Evolutionary conservation across 2,888 invertebrate genomes (phyloP), one percentile per base, ranked within the genome.

Genomic region (Brenthis daphne): DNA sequence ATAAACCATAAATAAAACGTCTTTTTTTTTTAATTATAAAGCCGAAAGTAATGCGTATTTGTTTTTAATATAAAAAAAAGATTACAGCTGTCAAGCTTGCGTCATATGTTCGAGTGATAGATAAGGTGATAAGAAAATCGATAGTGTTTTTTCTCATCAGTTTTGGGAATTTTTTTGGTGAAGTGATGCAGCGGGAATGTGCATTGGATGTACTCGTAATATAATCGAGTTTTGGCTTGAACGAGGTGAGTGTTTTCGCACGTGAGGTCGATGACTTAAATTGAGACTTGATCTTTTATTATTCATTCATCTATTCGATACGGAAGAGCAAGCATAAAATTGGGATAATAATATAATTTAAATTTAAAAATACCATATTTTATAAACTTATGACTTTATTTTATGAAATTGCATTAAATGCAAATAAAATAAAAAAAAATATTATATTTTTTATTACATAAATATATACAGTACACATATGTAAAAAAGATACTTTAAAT

Each of bases 151-250:
- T 83, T 77, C 81, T 72, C 70, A 77, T 73, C 60, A 73, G 76
- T 77, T 76, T 72, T 56, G 63, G 55, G 53, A 55, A 76, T 79
- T 79, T 82, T 81, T 82, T 81, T 79, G 74, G 82, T 86, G 83
- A 76, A 81, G 87, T 85, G 87, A 88, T 89, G 90, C 85, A 86
- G 82, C 80, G 70, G 77, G 82, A 81, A 79, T 83, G 80, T 82
- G 80, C 79, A 77, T 78, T 78, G 80, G 81, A 86, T 85, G 80
- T 82, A 73, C 72, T 20, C 20, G 20, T 20, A 20, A 20, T 76
- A 76, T 84, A 87, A 87, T 86, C 84, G 81, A 82, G 82, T 87
- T 88, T 88, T 79, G 80, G 79, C 77, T 76, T 85, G 84, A 88
- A 76, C 77, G 77, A 87, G 91, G 92, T 90, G 82, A 88, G 90